A percentile compares a stretch with the other conserved stretches of the same genome.
phyloP scores from a whole-genome alignment of 2,797 vertebrate species.

The Anniella stebbinsi region DNA sequence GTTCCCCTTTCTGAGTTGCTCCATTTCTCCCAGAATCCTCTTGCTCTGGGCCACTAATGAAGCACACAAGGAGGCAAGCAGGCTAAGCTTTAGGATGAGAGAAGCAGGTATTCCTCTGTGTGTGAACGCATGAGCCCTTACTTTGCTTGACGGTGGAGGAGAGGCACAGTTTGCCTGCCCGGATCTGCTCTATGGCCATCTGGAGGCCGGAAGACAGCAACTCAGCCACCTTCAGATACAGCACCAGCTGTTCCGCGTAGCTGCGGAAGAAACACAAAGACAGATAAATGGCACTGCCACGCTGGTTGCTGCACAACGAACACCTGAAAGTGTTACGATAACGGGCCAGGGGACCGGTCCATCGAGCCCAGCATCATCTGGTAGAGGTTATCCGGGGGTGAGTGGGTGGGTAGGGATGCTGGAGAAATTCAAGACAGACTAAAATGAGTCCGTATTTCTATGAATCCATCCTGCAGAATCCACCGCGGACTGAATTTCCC shows the following conservation, averaged over 20 bases:
- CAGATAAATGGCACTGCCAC: accelerated
- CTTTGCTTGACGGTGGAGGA: slow-evolving; percentile 94
- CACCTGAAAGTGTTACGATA: background rate
- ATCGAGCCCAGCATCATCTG: background rate
- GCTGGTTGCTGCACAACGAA: background rate
- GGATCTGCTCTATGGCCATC: slow-evolving; percentile 90
- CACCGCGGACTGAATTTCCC: too few species aligned
- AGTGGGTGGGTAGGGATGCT: too few species aligned
- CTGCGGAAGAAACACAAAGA: slow-evolving; percentile 72
- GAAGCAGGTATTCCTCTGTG: background rate
- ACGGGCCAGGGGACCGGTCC: background rate
- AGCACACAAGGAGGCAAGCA: background rate
- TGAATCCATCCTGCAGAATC: too few species aligned
- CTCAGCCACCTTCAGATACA: slow-evolving; percentile 96
- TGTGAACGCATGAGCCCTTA: slow-evolving; percentile 62
- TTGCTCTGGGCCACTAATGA: background rate
- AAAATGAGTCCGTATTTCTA: too few species aligned
- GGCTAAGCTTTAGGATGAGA: background rate
- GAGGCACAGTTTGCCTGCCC: slow-evolving; percentile 88
- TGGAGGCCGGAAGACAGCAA: slow-evolving; percentile 89
- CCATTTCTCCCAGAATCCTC: background rate
- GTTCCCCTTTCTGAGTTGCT: background rate
- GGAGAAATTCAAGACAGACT: too few species aligned
- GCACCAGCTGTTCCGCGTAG: slow-evolving; percentile 93
- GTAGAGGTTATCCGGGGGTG: too few species aligned